Conservation (phyloP, 1,140 invertebrate genomes). For the Drosophila repleta region DNA sequence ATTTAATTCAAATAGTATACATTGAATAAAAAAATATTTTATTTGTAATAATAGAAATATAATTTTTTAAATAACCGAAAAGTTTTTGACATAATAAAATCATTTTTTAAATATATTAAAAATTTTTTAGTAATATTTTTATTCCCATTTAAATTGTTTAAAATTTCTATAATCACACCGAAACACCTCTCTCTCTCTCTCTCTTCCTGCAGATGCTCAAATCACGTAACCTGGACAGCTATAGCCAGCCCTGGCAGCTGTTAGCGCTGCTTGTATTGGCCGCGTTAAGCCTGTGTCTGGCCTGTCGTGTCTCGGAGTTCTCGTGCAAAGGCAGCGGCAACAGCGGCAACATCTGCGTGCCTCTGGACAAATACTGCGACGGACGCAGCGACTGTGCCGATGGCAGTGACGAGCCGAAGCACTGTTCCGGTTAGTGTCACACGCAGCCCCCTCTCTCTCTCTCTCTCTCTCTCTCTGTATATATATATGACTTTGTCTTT, state of each 20-base stretch:
- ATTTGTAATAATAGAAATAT: no score
- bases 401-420: conserved; percentile 91
- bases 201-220: conserved; percentile 26
- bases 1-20: no score
- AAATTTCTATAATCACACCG: no score
- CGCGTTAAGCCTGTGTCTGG: conserved; percentile 60
- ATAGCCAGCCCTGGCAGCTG: conserved; percentile 40
- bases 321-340: conserved; percentile 89
- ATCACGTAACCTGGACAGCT: not conserved
- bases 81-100: no score
- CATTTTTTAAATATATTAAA: no score
- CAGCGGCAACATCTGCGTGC: conserved; percentile 88
- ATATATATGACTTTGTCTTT: not conserved
- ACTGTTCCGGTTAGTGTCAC: conserved; percentile 89
- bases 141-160: no score
- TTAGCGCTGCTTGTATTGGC: conserved; percentile 47
- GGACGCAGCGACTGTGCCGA: conserved; percentile 92
- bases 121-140: no score
- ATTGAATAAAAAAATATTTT: no score
- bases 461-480: not conserved
- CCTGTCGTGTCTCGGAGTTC: conserved; percentile 92
- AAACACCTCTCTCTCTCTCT: no score
- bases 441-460: conserved; percentile 1
- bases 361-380: conserved; percentile 94
- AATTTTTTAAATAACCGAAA: no score